Evolutionary conservation across 2,888 invertebrate species (phyloP), one percentile per base, ranked within the genome.

Genomic region (Cistogaster globosa): DNA sequence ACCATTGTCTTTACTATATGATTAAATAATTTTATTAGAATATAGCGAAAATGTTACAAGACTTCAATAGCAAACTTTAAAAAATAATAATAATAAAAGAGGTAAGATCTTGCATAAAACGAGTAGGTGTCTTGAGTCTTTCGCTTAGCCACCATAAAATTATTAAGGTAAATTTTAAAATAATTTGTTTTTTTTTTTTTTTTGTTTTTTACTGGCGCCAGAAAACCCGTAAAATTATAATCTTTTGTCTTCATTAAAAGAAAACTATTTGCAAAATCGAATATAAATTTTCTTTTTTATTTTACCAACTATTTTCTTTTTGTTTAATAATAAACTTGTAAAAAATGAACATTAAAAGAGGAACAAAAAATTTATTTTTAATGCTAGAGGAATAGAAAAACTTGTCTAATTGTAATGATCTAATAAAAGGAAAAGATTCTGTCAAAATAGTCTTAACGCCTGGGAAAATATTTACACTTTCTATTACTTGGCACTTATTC

Each of bases 381-480:
- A 36, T 51, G 1, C 7, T 0, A 51, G 58, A 14, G 45, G 11
- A 60, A 74, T 42, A 68, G 32, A 60, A 62, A 57, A 72, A 81
- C 82, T 82, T 82, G 74, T 71, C 38, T 1, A 51, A 58, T 51
- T 42, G 53, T 58, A 20, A 86, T 89, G 91, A 89, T 90, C 89
- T 88, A 90, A 90, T 90, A 90, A 91, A 90, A 74, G 32, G 38
- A 58, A 68, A 42, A 22, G 18, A 72, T 90, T 87, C 88, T 91
- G 91, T 90, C 91, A 91, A 90, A 88, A 88, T 87, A 86, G 62
- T 80, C 83, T 85, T 75, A 78, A 90, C 88, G 90, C 89, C 89
- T 90, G 89, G 89, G 89, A 90, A 90, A 90, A 90, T 90, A 90
- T 90, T 90, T 90, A 90, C 88, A 89, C 89, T 86, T 78, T 63